A percentile compares a stretch with the other conserved stretches of the same genome.
Conservation (phyloP, 2,113 vertebrate species). For the Mixornis gularis region DNA sequence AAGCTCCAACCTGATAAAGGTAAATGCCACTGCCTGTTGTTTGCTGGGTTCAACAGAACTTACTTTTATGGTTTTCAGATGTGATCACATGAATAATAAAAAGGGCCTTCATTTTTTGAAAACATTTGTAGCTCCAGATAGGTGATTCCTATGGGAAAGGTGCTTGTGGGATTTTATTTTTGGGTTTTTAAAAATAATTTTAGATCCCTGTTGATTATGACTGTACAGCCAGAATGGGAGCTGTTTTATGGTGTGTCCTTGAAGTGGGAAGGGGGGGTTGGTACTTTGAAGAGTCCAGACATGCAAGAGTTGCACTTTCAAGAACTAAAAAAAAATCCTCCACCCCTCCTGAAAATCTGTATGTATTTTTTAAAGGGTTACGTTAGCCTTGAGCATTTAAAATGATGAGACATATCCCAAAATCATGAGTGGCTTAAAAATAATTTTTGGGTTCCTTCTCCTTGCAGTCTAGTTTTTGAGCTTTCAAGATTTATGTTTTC, state of each 20-base stretch:
- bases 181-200: background rate
- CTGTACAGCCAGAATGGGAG: background rate
- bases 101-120: background rate
- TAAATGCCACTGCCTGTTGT: background rate
- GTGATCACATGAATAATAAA: background rate
- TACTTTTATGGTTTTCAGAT: background rate
- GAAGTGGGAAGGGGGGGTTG: background rate
- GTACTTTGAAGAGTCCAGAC: background rate
- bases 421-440: slow-evolving; percentile 1
- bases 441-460: background rate
- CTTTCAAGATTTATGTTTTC: slow-evolving; percentile 21
- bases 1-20: background rate
- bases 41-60: background rate
- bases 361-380: background rate
- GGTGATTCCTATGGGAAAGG: background rate
- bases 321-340: background rate
- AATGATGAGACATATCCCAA: background rate
- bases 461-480: background rate
- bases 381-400: background rate
- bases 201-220: background rate
- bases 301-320: background rate
- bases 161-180: background rate
- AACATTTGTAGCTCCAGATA: background rate
- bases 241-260: background rate
- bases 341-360: background rate